phyloP scores from a whole-genome alignment of 2,113 vertebrate genomes.

The Anhinga rufa region DNA sequence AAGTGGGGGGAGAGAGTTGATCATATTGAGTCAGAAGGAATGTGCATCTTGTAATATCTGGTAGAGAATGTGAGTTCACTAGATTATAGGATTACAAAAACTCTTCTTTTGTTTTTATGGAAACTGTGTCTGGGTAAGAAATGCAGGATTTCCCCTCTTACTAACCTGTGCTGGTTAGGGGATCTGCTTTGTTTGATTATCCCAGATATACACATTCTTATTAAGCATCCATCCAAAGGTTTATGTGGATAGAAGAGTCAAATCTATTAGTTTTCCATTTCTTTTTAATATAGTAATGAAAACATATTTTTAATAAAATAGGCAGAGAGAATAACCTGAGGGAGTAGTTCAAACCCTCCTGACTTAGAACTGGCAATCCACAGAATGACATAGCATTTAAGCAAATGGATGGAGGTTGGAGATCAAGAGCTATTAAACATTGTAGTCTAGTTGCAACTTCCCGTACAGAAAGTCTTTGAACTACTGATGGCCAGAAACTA shows the following conservation, averaged over 20 bases:
- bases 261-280: conserved; percentile 29
- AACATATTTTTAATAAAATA: conserved; percentile 46
- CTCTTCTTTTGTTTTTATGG: background rate
- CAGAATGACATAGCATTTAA: background rate
- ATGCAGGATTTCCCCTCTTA: conserved; percentile 12
- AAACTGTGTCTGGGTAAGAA: background rate
- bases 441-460: background rate
- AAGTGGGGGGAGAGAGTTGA: background rate
- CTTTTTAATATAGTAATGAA: background rate
- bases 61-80: background rate
- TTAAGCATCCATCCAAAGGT: conserved; percentile 15
- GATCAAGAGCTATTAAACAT: background rate
- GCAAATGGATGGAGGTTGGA: background rate
- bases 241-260: conserved; percentile 31
- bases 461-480: background rate
- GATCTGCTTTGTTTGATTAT: conserved; percentile 41
- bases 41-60: background rate
- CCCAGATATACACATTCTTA: conserved; percentile 10
- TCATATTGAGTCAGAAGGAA: background rate
- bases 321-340: background rate
- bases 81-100: background rate
- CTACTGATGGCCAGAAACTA: background rate
- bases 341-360: background rate
- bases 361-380: background rate
- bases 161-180: background rate